Percentiles rank a stretch among this genome's conserved stretches.
These are phyloP conservation scores for Mimas tiliae DNA, from an alignment of 2,888 invertebrate genomes.

Conservation along the genomic window DNA sequence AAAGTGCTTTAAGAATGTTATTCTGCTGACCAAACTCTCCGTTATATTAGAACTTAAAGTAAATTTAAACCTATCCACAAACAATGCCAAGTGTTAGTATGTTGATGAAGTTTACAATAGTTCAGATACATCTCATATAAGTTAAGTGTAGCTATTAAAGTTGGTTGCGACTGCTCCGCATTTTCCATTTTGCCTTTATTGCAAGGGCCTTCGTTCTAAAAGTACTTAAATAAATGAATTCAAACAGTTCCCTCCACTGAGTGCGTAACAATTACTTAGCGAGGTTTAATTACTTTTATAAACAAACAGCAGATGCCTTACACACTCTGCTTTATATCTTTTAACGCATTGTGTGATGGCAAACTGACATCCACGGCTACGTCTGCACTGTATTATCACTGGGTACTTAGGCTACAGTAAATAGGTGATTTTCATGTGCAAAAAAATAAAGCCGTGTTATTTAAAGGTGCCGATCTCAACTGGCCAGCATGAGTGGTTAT, in stretches of 20 bases:
- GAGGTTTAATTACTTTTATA: conserved; percentile 10
- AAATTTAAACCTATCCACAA: not conserved
- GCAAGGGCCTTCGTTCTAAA: not conserved
- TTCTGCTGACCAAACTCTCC: not conserved
- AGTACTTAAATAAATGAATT: conserved; percentile 1
- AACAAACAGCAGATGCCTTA: not conserved
- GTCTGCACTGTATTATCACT: not conserved
- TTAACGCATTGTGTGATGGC: not conserved
- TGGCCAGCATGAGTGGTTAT: too few relatives aligned
- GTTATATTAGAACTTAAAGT: not conserved
- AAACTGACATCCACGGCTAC: not conserved
- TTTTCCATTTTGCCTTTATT: conserved; percentile 12
- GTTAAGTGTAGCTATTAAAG: conserved; percentile 19
- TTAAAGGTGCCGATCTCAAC: too few relatives aligned
- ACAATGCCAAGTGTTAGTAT: conserved; percentile 15
- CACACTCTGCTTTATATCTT: not conserved
- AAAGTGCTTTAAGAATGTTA: not conserved
- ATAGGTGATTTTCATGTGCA: too few relatives aligned
- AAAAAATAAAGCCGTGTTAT: too few relatives aligned
- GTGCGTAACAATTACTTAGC: conserved; percentile 7
- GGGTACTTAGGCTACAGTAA: too few relatives aligned
- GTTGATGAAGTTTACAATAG: conserved; percentile 15
- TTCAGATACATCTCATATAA: conserved; percentile 21
- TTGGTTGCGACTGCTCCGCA: not conserved
- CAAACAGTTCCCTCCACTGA: not conserved